Conservation (phyloP, 2,113 vertebrate species). For the Cyanoramphus novaezelandiae region DNA sequence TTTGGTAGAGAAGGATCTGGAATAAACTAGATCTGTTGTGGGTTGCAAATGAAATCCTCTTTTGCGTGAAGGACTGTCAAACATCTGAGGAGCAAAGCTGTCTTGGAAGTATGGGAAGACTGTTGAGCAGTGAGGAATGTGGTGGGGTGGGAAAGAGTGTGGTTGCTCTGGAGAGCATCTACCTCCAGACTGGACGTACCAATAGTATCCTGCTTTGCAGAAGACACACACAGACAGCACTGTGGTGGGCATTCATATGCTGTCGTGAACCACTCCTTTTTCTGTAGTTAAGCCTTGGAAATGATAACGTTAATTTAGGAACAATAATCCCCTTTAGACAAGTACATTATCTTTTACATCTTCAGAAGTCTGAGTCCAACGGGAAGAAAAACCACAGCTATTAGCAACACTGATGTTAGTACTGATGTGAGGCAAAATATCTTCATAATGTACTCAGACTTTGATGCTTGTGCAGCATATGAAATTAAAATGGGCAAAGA, state of each 20-base stretch:
- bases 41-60: not conserved
- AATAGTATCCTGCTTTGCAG: not conserved
- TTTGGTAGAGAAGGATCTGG: not conserved
- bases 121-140: not conserved
- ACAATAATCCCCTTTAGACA: not conserved
- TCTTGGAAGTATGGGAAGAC: not conserved
- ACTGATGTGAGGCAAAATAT: not conserved
- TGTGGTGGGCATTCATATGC: fast-evolving
- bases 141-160: not conserved
- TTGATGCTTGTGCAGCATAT: not conserved
- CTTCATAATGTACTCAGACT: not conserved
- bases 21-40: not conserved
- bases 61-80: not conserved
- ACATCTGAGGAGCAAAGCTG: not conserved
- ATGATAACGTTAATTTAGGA: not conserved
- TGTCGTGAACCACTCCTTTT: not conserved
- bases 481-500: not conserved
- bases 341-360: not conserved
- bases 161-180: not conserved
- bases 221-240: not conserved
- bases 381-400: not conserved
- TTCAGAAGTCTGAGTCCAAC: not conserved
- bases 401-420: not conserved
- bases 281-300: not conserved
- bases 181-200: not conserved